Base-by-base conservation (phyloP, 2,113 vertebrate genomes). In the Thymallus thymallus region DNA sequence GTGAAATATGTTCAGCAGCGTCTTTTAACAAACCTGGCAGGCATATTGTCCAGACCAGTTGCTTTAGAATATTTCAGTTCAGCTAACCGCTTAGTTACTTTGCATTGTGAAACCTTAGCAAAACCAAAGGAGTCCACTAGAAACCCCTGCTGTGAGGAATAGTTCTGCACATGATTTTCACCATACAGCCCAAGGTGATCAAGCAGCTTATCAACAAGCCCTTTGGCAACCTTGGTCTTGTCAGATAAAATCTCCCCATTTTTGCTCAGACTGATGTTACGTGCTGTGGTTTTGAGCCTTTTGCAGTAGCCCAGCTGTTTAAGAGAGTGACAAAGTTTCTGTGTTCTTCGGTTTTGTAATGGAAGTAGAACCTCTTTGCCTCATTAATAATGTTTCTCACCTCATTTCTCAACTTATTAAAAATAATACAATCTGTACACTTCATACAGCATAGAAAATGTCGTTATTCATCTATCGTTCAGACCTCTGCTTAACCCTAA, bases 1-100 rank as follows among this genome's bases (percentile, higher is more conserved):
- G 60, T 4, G 35, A 24, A 16, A 73, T 73, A 48, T 5, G 1
- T n/a, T 72, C 61, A 6, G 71, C 29, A 20, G 71, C 71, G 62
- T 73, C 71, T 41, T 23, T 61, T 45, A 73, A 26, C 9, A 41
- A 73, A 73, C 26, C 60, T 64, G 9, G 22, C 22, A 18, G 60
- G 60, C 45, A 73, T 48, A 10, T 24, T 63, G n/a, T 73, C 35
- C 2, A 72, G 41, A 24, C 32, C 5, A 5, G n/a, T 30, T 6
- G 61, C 30, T 64, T 62, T 61, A 26, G 51, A 61, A 26, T 5
- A 32, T 2, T 60, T 71, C 14, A 71, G 16, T 12, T 35, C 32
- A 13, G 62, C 26, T 9, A 73, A 35, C 41, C 24, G 26, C 26
- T 26, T 26, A 26, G 26, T 26, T 26, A 26, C 26, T 64, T 5